Evolutionary conservation across 2,113 vertebrate species (phyloP).

Genomic region (Stercorarius parasiticus): DNA sequence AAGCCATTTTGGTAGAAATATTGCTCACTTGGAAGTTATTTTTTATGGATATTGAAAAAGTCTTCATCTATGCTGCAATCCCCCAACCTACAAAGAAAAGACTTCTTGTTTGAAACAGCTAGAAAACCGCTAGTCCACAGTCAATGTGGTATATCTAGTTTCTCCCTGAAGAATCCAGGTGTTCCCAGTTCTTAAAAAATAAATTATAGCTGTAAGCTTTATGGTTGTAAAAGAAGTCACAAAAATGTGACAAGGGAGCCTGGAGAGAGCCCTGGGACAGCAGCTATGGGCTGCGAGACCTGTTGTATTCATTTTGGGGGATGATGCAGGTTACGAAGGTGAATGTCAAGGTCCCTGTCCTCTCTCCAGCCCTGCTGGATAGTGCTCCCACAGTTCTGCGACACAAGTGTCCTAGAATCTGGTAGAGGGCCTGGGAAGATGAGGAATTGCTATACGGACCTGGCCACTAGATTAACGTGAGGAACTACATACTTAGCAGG

Average conservation of each 20-base stretch:
- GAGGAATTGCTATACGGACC: not conserved
- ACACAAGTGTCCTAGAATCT: not conserved
- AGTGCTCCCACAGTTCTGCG: rapidly evolving
- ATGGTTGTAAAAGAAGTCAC: not conserved
- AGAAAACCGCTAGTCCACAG: not conserved
- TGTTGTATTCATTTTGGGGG: not conserved
- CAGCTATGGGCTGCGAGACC: rapidly evolving
- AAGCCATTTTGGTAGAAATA: constrained; percentile 16
- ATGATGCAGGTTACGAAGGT: not conserved
- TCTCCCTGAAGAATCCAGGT: not conserved
- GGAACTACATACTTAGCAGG: rapidly evolving
- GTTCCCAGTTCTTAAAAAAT: not conserved
- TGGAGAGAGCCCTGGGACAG: not conserved
- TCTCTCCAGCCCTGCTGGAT: not conserved
- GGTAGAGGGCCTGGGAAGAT: not conserved
- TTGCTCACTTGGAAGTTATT: not conserved
- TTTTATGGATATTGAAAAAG: constrained; percentile 30
- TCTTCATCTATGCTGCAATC: not conserved
- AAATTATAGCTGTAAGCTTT: not conserved
- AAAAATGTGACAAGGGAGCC: not conserved
- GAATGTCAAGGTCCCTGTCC: not conserved
- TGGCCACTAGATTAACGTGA: not conserved
- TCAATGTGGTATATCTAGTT: not conserved
- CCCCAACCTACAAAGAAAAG: not conserved
- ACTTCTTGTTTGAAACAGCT: not conserved